Evolutionary conservation across 2,113 vertebrate genomes (phyloP).

Genomic region (Herpetotheres cachinnans): DNA sequence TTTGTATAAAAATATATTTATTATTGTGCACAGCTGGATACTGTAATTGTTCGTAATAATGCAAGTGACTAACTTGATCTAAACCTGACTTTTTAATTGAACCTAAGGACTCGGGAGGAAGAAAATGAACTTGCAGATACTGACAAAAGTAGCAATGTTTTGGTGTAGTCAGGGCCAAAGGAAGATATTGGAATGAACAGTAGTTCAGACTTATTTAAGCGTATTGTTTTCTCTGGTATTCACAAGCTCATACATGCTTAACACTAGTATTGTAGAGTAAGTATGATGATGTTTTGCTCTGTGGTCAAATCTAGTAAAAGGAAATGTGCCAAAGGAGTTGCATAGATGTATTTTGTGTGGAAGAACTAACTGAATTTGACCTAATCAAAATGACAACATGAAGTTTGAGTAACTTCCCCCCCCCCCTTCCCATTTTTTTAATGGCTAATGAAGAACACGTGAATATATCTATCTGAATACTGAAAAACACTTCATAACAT

Average conservation of each 20-base stretch:
- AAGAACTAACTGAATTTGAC: neutral
- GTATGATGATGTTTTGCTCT: neutral
- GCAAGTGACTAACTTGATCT: slow-evolving; percentile 42
- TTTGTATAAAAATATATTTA: slow-evolving; percentile 18
- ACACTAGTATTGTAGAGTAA: neutral
- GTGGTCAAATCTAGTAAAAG: neutral
- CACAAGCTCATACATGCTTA: neutral
- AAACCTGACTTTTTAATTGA: slow-evolving; percentile 48
- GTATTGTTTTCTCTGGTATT: neutral
- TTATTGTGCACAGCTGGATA: slow-evolving; percentile 44
- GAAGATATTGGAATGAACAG: neutral
- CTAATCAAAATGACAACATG: neutral
- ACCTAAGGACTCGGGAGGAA: neutral
- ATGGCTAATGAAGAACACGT: neutral
- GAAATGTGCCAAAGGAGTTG: neutral
- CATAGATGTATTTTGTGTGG: neutral
- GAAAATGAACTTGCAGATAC: slow-evolving; percentile 23
- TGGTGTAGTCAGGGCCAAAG: neutral
- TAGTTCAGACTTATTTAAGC: neutral
- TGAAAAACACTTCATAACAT: neutral
- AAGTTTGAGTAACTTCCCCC: neutral
- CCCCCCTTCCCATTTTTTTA: neutral
- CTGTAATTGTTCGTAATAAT: slow-evolving; percentile 42
- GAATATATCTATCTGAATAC: neutral
- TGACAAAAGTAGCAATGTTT: slow-evolving; percentile 12